A percentile compares a stretch with the other conserved stretches of the same genome.
phyloP scores from a whole-genome alignment of 2,797 vertebrate species.

The Acropternis orthonyx region DNA sequence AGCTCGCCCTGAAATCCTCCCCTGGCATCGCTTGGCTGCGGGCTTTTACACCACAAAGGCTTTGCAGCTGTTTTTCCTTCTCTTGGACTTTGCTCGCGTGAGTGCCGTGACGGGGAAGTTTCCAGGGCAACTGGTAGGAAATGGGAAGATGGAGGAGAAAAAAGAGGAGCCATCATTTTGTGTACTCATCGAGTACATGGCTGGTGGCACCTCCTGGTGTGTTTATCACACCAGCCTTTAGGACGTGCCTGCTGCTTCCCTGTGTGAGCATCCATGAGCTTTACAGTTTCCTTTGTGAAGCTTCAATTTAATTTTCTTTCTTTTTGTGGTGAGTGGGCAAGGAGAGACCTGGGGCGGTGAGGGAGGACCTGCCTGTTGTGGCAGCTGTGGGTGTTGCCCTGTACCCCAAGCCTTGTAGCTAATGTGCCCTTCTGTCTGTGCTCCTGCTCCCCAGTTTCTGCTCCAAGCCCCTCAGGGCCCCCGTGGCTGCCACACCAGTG shows the following conservation, averaged over 20 bases:
- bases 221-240: background rate
- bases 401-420: background rate
- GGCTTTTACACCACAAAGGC: background rate
- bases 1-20: background rate
- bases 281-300: background rate
- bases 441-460: background rate
- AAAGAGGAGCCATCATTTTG: background rate
- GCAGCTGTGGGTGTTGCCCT: background rate
- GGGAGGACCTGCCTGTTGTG: background rate
- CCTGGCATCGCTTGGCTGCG: rapidly evolving
- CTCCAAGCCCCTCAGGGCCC: background rate
- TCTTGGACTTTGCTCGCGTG: background rate
- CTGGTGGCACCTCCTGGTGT: background rate
- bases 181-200: background rate
- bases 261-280: background rate
- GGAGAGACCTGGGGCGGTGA: background rate
- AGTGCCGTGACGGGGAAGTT: rapidly evolving
- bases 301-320: background rate
- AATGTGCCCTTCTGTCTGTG: background rate
- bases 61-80: background rate
- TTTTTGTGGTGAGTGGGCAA: background rate
- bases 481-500: background rate
- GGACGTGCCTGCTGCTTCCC: background rate
- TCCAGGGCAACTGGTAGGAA: background rate
- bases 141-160: background rate